Base-by-base conservation (phyloP, 2,888 invertebrate genomes). In the Plebejus anna region DNA sequence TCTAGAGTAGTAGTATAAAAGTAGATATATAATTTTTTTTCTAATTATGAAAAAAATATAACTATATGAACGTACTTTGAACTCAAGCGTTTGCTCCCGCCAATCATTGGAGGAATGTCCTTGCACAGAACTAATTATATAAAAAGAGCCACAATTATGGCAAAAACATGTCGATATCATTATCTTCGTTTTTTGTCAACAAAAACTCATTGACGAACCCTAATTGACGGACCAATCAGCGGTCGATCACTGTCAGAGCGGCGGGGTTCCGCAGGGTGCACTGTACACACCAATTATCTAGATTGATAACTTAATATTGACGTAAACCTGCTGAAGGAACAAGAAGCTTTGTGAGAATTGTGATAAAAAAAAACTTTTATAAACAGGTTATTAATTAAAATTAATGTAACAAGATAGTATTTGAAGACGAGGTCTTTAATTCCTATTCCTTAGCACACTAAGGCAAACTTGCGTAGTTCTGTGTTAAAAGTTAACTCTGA, bases 191-290 rank as follows among this genome's bases (percentile, higher is more conserved):
- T 51, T 51, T 51, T 51, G 36, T 51, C 28, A 42, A 61, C 61
- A 47, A 42, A 75, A 70, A 70, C n/a, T 47, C 77, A 22, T 38
- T 47, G 70, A 77, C 75, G 66, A 57, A n/a, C 51, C 70, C 75
- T 77, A 75, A 77, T 77, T 77, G 77, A 77, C 75, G 70, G 75
- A 66, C 61, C 75, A 77, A 77, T 77, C 77, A 77, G 61, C 77
- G 66, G 73, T 75, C 77, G 4, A 66, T 57, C 72, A 72, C 42
- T 72, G 72, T 72, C 72, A 72, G 13, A 72, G 61, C 61, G 28
- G 11, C 61, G 61, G 28, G 28, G 61, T 61, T 22, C 55, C 16
- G 55, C 55, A 55, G 55, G 4, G 16, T 13, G 16, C 55, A 16
- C 16, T 36, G 70, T 71, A 71, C 42, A 13, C 22, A 51, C 47